These are phyloP conservation scores for Brenthis hecate DNA, from an alignment of 2,888 invertebrate genomes.

Conservation along the genomic window DNA sequence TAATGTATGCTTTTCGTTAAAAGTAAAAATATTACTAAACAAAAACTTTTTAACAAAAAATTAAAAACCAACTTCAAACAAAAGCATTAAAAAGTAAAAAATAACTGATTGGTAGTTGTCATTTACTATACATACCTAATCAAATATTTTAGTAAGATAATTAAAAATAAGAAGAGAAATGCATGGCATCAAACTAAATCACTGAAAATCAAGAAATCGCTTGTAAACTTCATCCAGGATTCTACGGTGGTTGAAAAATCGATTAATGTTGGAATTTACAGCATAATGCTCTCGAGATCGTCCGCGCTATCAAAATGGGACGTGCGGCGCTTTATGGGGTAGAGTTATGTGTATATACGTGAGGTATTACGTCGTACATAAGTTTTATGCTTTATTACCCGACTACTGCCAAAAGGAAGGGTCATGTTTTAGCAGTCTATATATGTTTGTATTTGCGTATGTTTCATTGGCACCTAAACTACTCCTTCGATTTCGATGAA, in stretches of 20 bases:
- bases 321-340: slow-evolving; percentile 42
- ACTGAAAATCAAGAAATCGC: slow-evolving; percentile 6
- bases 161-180: background rate
- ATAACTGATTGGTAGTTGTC: no score
- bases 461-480: no score
- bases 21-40: no score
- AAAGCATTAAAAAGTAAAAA: no score
- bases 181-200: background rate
- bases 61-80: no score
- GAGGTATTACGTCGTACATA: slow-evolving; percentile 3
- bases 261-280: slow-evolving; percentile 43
- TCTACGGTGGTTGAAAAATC: slow-evolving; percentile 40
- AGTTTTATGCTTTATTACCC: background rate
- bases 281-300: slow-evolving; percentile 37
- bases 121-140: no score
- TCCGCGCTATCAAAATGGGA: slow-evolving; percentile 44
- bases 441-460: no score
- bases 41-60: no score
- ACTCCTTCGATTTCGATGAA: no score
- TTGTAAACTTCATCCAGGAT: slow-evolving; percentile 23
- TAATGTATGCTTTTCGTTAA: no score
- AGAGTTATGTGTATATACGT: slow-evolving; percentile 26
- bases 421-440: no score
- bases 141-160: no score
- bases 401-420: background rate